Base-by-base conservation (phyloP, 1,140 invertebrate species). In the Phthorimaea operculella region DNA sequence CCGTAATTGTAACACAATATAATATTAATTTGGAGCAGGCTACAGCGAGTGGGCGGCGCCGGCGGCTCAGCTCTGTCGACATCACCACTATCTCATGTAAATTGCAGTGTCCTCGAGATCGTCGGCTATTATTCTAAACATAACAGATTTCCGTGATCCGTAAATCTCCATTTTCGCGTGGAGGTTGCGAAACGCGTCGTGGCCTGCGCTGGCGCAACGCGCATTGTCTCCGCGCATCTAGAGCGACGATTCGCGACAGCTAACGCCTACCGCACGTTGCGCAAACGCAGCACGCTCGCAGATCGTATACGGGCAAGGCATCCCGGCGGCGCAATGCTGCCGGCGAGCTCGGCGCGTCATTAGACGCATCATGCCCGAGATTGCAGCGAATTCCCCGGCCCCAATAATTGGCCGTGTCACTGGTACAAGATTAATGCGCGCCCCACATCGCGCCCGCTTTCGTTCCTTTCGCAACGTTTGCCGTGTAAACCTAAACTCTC, bases 211-310 rank as follows among this genome's bases (percentile, higher is more conserved):
- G 56, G 63, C 68, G 70, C 66, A 76, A 76, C 57, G 55, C 52
- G 65, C 55, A 73, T 75, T 75, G 70, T 78, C 67, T 74, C 58
- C 55, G 64, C 59, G 65, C 67, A 71, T 74, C 66, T 77, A 75
- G 69, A 74, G 65, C 69, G 65, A 68, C 64, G 67, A 66, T 72
- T 62, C 68, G 57, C 64, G 54, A 54, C 57, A 63, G 17, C 44
- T 49, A 28, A 53, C 54, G 54, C 62, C 52, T 54, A 63, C 57
- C 51, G 54, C 14, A 14, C 6, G 15, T 57, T 57, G 55, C 54
- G 60, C 54, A 59, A 59, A n/a, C 12, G 14, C 45, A n/a, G 12
- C 6, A 42, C 28, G 16, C 15, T 55, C 33, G 51, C 45, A 45
- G 57, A 57, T 33, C 52, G 6, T 54, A 58, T 51, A 58, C 42